A percentile compares a stretch with the other conserved stretches of the same genome.
phyloP scores from a whole-genome alignment of 1,140 invertebrate species.

The Cotesia typhae region DNA sequence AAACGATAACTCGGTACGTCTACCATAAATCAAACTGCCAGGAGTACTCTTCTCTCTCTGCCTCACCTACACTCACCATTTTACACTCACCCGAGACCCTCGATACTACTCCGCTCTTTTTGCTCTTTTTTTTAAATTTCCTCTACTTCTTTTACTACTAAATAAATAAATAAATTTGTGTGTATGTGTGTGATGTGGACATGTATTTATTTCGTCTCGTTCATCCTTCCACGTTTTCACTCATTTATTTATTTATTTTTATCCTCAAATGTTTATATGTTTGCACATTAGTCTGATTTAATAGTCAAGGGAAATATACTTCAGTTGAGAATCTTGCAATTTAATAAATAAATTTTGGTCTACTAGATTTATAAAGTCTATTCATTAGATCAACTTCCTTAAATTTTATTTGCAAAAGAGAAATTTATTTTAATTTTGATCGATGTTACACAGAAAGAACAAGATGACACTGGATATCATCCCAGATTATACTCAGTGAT shows the following conservation, averaged over 20 bases:
- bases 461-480: too few species aligned
- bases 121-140: constrained; percentile 36
- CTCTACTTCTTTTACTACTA: constrained; percentile 38
- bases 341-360: too few species aligned
- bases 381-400: too few species aligned
- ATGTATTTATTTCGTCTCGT: neutral
- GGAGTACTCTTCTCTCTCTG: constrained; percentile 49
- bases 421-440: too few species aligned
- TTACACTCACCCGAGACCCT: constrained; percentile 35
- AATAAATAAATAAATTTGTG: too few species aligned
- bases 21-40: constrained; percentile 63
- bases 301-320: neutral
- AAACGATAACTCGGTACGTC: constrained; percentile 64
- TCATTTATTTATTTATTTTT: constrained; percentile 34
- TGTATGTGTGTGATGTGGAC: too few species aligned
- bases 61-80: constrained; percentile 41
- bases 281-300: constrained; percentile 26
- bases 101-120: constrained; percentile 34
- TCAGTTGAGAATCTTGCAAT: too few species aligned
- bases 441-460: too few species aligned
- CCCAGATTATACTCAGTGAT: too few species aligned
- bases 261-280: neutral
- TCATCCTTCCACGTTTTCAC: neutral
- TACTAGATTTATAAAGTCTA: too few species aligned
- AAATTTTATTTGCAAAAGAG: too few species aligned